phyloP scores from a whole-genome alignment of 2,888 invertebrate genomes.

The Drosophila merina region DNA sequence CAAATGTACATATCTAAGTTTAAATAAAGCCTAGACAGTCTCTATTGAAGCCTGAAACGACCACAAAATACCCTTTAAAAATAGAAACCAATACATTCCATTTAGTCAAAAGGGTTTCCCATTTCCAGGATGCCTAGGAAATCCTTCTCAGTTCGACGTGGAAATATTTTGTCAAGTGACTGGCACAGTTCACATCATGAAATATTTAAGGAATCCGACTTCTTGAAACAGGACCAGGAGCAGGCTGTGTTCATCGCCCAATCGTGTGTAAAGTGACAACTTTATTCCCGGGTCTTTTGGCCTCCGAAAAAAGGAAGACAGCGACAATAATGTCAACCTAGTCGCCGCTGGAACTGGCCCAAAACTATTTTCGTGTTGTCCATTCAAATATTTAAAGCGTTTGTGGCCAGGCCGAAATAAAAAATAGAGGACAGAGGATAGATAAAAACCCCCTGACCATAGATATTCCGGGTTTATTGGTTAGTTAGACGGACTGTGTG shows the following conservation, averaged over 20 bases:
- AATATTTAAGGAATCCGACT: slow-evolving; percentile 62
- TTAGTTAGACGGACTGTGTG: slow-evolving; percentile 39
- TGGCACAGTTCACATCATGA: slow-evolving; percentile 69
- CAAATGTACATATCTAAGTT: slow-evolving; percentile 63
- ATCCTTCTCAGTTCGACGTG: slow-evolving; percentile 6
- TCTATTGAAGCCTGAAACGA: neutral
- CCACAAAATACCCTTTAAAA: slow-evolving; percentile 1
- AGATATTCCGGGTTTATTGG: slow-evolving; percentile 60
- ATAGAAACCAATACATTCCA: no score
- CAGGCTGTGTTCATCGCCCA: slow-evolving; percentile 16
- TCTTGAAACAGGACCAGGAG: slow-evolving; percentile 23
- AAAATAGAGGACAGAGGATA: slow-evolving; percentile 10
- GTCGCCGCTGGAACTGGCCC: slow-evolving; percentile 8
- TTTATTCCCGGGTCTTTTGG: slow-evolving; percentile 52
- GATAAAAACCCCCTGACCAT: slow-evolving; percentile 16
- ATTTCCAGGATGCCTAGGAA: slow-evolving; percentile 6
- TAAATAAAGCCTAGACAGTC: slow-evolving; percentile 46
- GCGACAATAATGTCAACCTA: slow-evolving; percentile 17
- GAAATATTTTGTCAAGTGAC: slow-evolving; percentile 35
- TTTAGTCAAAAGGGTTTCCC: no score
- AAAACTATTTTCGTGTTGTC: slow-evolving; percentile 28
- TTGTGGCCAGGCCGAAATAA: slow-evolving; percentile 40
- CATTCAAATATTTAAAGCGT: slow-evolving; percentile 55
- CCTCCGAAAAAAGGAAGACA: slow-evolving; percentile 28
- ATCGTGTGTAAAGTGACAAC: slow-evolving; percentile 71